These are phyloP conservation scores for Pangasianodon hypophthalmus DNA, from an alignment of 2,113 vertebrate genomes.

Conservation along the genomic window DNA sequence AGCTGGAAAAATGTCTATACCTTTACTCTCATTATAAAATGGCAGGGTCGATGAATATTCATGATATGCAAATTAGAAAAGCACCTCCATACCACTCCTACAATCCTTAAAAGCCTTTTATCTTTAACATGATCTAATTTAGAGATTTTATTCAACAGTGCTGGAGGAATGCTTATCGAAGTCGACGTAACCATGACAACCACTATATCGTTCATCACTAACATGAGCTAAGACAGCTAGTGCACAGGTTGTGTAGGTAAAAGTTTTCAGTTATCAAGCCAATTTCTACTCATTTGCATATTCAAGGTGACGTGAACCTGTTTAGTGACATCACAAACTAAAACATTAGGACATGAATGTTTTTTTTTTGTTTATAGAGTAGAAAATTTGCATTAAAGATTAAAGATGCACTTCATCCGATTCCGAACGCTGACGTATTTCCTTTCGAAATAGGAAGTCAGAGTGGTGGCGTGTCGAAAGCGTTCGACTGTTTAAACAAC, in stretches of 20 bases:
- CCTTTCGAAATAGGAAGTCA: not conserved
- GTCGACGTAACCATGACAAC: not conserved
- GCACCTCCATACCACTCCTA: not conserved
- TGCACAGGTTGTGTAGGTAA: not conserved
- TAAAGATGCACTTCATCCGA: not conserved
- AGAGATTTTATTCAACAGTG: not conserved
- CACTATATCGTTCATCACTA: not conserved
- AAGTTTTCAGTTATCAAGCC: not conserved
- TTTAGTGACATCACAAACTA: not conserved
- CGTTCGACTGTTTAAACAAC: not conserved
- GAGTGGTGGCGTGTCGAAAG: not conserved
- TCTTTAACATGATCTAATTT: not conserved
- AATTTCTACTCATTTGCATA: not conserved
- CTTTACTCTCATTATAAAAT: not conserved
- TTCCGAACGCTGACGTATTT: not conserved
- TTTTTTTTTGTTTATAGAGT: no score
- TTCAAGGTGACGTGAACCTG: not conserved
- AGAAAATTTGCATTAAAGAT: not conserved
- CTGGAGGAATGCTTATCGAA: not conserved
- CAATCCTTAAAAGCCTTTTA: not conserved
- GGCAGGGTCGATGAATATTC: not conserved
- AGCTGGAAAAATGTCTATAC: not conserved
- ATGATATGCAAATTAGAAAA: not conserved
- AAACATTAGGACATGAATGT: no score
- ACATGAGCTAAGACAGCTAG: not conserved